Base-by-base conservation (phyloP, 2,797 vertebrate genomes). In the Mormyrops attenuatus region DNA sequence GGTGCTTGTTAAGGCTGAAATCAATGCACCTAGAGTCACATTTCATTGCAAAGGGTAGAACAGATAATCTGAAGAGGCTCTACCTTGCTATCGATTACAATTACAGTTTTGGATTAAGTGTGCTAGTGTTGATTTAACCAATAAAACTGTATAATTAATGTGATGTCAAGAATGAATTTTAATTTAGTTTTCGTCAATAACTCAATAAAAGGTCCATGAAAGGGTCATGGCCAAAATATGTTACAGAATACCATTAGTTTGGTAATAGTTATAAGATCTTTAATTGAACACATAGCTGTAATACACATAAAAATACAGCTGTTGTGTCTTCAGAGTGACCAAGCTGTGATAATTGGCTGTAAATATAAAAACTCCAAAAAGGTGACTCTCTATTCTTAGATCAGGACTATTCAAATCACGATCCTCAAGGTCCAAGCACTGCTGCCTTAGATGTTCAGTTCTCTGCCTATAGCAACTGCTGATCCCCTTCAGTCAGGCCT, bases 61-160 rank as follows among this genome's bases (percentile, higher is more conserved):
- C 34, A 77, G 34, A 41, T 3, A 77, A 77, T 77, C 4, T 17
- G 38, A 20, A 77, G 73, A 77, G 5, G 34, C 34, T 77, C 73
- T 77, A 41, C 73, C 38, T 77, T 77, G 17, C 34, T 41, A 38
- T 77, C 17, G 38, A 77, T 77, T 41, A 77, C 73, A 77, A 38
- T 41, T 77, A 69, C 63, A 69, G 26, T 77, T 77, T 41, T 77
- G 34, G 38, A 77, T 41, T 77, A 77, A 77, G 30, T 77, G 73
- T 38, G 73, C 73, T 38, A 38, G 30, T 38, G 38, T 41, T 77
- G 73, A 77, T 77, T 77, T 77, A 44, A 34, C 15, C 5, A 77
- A 77, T 77, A 77, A 77, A 77, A 77, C 73, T 41, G 34, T 38
- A 30, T 66, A 77, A 77, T 77, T 77, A 77, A 77, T 77, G 73